phyloP scores from a whole-genome alignment of 2,113 vertebrate species.

The Hippoglossus stenolepis region DNA sequence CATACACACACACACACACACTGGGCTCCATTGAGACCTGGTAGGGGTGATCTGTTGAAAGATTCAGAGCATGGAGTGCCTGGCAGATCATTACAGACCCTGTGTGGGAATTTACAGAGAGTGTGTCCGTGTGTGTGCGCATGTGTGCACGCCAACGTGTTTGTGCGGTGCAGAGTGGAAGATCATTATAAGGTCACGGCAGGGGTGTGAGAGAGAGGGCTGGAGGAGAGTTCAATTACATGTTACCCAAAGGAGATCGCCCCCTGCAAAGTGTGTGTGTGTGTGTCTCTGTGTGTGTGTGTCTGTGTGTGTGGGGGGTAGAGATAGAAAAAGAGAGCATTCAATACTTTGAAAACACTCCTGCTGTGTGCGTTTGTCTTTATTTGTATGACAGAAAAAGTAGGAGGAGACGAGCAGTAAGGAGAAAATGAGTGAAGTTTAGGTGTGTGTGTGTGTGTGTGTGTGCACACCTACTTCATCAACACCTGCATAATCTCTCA shows the following conservation, averaged over 20 bases:
- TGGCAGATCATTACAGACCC: slow-evolving; percentile 64
- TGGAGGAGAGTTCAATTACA: slow-evolving; percentile 48
- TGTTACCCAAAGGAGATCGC: slow-evolving; percentile 40
- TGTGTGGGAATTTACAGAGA: slow-evolving; percentile 48
- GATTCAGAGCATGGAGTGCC: slow-evolving; percentile 60
- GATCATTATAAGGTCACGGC: slow-evolving; percentile 69
- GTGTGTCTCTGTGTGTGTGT: slow-evolving; percentile 25
- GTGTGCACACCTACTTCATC: not conserved
- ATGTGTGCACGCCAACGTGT: not conserved
- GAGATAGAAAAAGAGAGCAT: slow-evolving; percentile 5
- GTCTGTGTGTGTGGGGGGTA: slow-evolving; percentile 17
- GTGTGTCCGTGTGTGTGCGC: slow-evolving; percentile 3
- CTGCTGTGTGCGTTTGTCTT: slow-evolving; percentile 42
- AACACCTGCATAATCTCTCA: too few species aligned
- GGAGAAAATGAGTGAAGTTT: not conserved
- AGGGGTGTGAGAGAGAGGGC: slow-evolving; percentile 41
- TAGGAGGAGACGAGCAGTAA: slow-evolving; percentile 18
- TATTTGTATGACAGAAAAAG: slow-evolving; percentile 38
- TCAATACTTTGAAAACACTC: slow-evolving; percentile 27
- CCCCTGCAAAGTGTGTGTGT: slow-evolving; percentile 25
- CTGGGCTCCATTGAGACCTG: slow-evolving; percentile 35
- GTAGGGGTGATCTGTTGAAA: slow-evolving; percentile 58
- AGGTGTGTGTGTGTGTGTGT: not conserved
- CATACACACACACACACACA: slow-evolving; percentile 4
- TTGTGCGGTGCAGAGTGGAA: slow-evolving; percentile 10